A percentile compares a stretch with the other conserved stretches of the same genome.
Evolutionary conservation across 2,113 vertebrate genomes (phyloP).

Genomic region (Myxocyprinus asiaticus): DNA sequence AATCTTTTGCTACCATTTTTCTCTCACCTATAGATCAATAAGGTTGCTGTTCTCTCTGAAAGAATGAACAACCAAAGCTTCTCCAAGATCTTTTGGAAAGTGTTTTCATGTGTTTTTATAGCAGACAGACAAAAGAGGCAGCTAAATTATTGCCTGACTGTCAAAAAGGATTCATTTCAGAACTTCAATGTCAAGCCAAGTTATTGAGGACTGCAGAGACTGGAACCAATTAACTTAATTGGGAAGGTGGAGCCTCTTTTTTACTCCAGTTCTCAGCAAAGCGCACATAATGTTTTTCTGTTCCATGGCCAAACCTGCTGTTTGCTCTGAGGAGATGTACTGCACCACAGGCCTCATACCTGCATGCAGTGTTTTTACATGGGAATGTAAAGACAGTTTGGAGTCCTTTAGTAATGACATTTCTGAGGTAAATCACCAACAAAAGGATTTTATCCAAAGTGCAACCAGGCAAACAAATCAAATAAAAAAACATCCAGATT

Average conservation of each 20-base stretch:
- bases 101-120: too few relatives aligned
- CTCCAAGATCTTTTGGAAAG: too few relatives aligned
- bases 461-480: neutral
- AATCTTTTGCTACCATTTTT: too few relatives aligned
- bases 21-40: too few relatives aligned
- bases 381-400: slow-evolving; percentile 52
- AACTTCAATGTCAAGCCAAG: slow-evolving; percentile 15
- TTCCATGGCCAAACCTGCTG: neutral
- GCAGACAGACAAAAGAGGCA: too few relatives aligned
- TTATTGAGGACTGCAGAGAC: slow-evolving; percentile 35
- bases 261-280: neutral
- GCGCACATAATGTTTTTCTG: slow-evolving; percentile 8
- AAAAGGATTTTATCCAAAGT: neutral
- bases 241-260: slow-evolving; percentile 47
- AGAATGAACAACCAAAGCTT: too few relatives aligned
- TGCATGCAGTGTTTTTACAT: slow-evolving; percentile 53
- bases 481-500: too few relatives aligned
- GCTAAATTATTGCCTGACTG: slow-evolving; percentile 25
- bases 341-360: slow-evolving; percentile 55
- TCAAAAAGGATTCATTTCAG: slow-evolving; percentile 38
- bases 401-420: slow-evolving; percentile 15
- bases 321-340: slow-evolving; percentile 48
- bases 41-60: too few relatives aligned
- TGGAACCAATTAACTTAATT: slow-evolving; percentile 59
- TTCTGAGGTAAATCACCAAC: slow-evolving; percentile 47